Base-by-base conservation (phyloP, 2,888 invertebrate genomes). In the Ecliptopera silaceata region DNA sequence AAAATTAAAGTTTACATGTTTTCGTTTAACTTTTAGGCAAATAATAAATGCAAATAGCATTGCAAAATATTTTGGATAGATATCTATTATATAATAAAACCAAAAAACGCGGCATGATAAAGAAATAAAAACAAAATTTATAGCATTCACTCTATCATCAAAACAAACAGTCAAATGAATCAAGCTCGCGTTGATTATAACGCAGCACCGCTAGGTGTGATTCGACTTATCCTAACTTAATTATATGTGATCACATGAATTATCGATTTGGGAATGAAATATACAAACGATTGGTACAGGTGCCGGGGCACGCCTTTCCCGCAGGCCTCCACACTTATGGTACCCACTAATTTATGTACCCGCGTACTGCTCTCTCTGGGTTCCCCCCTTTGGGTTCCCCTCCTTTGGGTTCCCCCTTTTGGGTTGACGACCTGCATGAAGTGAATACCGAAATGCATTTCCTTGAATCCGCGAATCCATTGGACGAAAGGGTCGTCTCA, bases 231-330 rank as follows among this genome's bases (percentile, higher is more conserved):
- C 84, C 79, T 72, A 71, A 77, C 77, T 84, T 89, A 90, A 90
- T 90, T 88, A 89, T 87, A 42, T 88, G 75, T 75, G 82, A 80
- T 80, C 84, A 82, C 74, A 85, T 88, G 85, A 90, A 86, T 86
- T 90, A 90, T 89, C 82, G 88, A 80, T 85, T 86, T 83, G 83
- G 82, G 82, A 77, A 83, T 59, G 49, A 54, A 55, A 59, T 57
- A 65, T 82, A 80, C 82, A 78, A 84, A 82, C 76, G 82, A 65
- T 74, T 63, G 70, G 79, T 80, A 85, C 88, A 88, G 88, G 90
- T 89, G 89, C 80, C 79, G 70, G 68, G 79, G 63, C 67, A 80
- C 88, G 88, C 88, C 88, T 76, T 68, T 54, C 74, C 88, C 85
- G 63, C 75, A 62, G 87, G 85, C 80, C 65, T 68, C 77, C 74